Conservation (phyloP, 2,888 invertebrate genomes). For the Iselma pallidipennis region DNA sequence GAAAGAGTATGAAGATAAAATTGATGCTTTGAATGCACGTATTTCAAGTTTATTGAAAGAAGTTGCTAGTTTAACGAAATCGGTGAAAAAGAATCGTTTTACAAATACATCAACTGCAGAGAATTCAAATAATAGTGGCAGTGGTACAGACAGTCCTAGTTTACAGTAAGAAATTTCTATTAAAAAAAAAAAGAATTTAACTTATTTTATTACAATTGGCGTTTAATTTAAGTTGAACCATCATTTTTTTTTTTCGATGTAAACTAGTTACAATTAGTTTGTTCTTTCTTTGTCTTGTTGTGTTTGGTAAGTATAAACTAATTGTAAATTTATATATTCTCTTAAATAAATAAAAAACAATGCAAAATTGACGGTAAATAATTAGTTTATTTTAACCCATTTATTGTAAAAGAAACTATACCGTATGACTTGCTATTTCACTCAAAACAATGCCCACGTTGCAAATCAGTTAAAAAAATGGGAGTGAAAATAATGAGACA, state of each 20-base stretch:
- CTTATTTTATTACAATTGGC: background rate
- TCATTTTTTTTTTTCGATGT: background rate
- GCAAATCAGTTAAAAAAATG: background rate
- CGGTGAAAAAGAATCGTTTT: conserved; percentile 64
- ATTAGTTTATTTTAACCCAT: no score
- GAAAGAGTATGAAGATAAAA: conserved; percentile 78
- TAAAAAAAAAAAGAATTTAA: background rate
- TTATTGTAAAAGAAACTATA: no score
- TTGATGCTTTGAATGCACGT: conserved; percentile 77
- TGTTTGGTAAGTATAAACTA: conserved; percentile 26
- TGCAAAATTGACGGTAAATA: background rate
- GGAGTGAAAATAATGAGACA: background rate
- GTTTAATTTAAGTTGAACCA: background rate
- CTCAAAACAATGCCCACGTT: no score
- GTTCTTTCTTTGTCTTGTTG: conserved; percentile 10
- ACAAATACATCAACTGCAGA: conserved; percentile 40
- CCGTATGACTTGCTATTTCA: no score
- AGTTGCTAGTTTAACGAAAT: conserved; percentile 81
- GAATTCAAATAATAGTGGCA: conserved; percentile 64
- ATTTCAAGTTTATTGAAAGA: conserved; percentile 83
- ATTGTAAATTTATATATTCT: conserved; percentile 5
- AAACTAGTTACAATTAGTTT: conserved; percentile 6
- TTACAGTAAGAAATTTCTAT: conserved; percentile 41
- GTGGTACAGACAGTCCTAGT: conserved; percentile 81
- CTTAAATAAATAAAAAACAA: background rate